Evolutionary conservation across 1,140 invertebrate genomes (phyloP).

Genomic region (Hycleus cichorii): DNA sequence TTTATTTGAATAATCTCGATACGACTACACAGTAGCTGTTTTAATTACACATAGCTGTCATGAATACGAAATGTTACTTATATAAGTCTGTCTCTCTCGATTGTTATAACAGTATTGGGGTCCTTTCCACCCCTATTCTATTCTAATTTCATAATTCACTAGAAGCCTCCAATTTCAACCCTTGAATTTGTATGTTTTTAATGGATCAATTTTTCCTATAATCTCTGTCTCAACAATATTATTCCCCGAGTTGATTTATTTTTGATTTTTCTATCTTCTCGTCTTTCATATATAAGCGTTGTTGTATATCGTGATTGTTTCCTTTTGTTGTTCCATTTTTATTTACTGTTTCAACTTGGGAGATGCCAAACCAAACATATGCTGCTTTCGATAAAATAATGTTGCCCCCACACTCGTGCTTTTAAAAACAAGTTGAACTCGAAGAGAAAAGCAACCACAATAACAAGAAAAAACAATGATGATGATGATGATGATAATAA

Average conservation of each 20-base stretch:
- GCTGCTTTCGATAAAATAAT: conserved; percentile 6
- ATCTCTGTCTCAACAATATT: too few species aligned
- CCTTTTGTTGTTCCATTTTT: background rate
- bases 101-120: background rate
- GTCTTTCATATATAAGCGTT: too few species aligned
- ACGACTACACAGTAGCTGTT: conserved; percentile 12
- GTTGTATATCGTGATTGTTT: too few species aligned
- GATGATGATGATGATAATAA: background rate
- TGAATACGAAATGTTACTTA: conserved; percentile 16
- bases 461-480: conserved; percentile 3
- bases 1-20: conserved; percentile 15
- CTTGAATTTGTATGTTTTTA: too few species aligned
- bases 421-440: too few species aligned
- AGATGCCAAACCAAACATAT: conserved; percentile 13
- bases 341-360: conserved; percentile 9
- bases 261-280: too few species aligned
- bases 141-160: too few species aligned
- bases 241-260: too few species aligned
- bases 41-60: conserved; percentile 11
- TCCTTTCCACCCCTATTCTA: too few species aligned
- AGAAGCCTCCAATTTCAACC: too few species aligned
- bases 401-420: conserved; percentile 12
- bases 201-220: too few species aligned
- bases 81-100: background rate
- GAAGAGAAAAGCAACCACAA: background rate